These are phyloP conservation scores for Drosophila mayri DNA, from an alignment of 1,140 invertebrate species.

Conservation along the genomic window DNA sequence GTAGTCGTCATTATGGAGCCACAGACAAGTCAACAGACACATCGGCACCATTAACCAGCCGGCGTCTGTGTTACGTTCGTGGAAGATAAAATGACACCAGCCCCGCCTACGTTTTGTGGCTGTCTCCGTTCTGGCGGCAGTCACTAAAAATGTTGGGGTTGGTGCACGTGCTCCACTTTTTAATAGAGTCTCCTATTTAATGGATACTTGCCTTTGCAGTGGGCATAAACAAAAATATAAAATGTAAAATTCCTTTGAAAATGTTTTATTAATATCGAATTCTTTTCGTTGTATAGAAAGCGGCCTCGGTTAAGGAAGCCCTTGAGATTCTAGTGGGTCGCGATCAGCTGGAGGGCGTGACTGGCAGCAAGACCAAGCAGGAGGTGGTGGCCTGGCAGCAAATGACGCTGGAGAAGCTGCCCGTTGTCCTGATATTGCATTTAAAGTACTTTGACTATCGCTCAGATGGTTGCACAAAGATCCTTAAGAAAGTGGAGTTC, in stretches of 20 bases:
- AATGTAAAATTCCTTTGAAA: neutral
- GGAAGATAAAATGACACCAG: slow-evolving; percentile 63
- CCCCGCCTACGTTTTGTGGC: slow-evolving; percentile 25
- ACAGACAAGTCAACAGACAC: slow-evolving; percentile 81
- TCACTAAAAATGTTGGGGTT: slow-evolving; percentile 33
- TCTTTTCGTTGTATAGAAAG: slow-evolving; percentile 88
- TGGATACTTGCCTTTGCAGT: slow-evolving; percentile 11
- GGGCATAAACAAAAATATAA: slow-evolving; percentile 40
- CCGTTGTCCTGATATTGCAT: slow-evolving; percentile 94
- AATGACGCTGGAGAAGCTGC: slow-evolving; percentile 93
- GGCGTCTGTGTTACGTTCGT: slow-evolving; percentile 80
- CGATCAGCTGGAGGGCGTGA: slow-evolving; percentile 94
- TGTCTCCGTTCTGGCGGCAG: slow-evolving; percentile 59
- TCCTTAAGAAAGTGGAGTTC: slow-evolving; percentile 95
- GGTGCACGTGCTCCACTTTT: slow-evolving; percentile 48
- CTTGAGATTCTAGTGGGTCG: slow-evolving; percentile 93
- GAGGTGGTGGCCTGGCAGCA: slow-evolving; percentile 93
- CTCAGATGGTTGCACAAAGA: slow-evolving; percentile 94
- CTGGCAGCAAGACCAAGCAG: slow-evolving; percentile 91
- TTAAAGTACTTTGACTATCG: slow-evolving; percentile 95
- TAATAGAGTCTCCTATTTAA: slow-evolving; percentile 1
- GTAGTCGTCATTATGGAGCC: slow-evolving; percentile 12
- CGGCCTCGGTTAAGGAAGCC: slow-evolving; percentile 92
- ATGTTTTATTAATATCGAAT: neutral
- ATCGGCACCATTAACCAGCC: slow-evolving; percentile 49